These are phyloP conservation scores for Nipponacmea schrenckii DNA, from an alignment of 2,888 invertebrate species.

Conservation along the genomic window DNA sequence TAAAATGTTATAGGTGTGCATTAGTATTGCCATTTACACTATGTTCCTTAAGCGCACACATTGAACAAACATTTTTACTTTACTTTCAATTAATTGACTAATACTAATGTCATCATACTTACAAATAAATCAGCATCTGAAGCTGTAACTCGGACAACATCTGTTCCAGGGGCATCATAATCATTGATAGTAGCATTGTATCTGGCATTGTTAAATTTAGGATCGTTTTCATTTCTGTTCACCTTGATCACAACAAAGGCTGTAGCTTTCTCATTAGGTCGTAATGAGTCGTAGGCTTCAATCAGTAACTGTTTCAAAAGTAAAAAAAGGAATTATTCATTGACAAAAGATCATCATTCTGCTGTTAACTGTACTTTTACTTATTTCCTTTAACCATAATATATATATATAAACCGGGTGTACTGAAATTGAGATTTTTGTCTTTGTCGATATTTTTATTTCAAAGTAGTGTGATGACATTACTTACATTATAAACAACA, in stretches of 20 bases:
- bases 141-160: slow-evolving; percentile 47
- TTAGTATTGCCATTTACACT: no score
- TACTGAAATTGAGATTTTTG: not conserved
- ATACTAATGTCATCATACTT: slow-evolving; percentile 18
- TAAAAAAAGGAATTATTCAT: not conserved
- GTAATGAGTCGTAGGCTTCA: slow-evolving; percentile 50
- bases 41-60: no score
- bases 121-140: slow-evolving; percentile 56
- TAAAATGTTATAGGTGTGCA: no score
- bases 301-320: slow-evolving; percentile 42
- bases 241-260: slow-evolving; percentile 51
- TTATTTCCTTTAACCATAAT: not conserved
- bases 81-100: no score
- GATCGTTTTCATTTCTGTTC: slow-evolving; percentile 49
- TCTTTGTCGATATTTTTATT: not conserved
- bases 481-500: slow-evolving; percentile 38
- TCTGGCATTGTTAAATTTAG: slow-evolving; percentile 39
- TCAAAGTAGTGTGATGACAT: no score
- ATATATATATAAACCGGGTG: not conserved
- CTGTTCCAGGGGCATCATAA: slow-evolving; percentile 52
- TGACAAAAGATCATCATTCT: not conserved
- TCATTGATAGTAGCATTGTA: slow-evolving; percentile 51
- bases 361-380: not conserved
- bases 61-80: no score
- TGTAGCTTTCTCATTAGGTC: slow-evolving; percentile 44